Evolutionary conservation across 2,888 invertebrate species (phyloP).

Genomic region (Pachydiplax longipennis): DNA sequence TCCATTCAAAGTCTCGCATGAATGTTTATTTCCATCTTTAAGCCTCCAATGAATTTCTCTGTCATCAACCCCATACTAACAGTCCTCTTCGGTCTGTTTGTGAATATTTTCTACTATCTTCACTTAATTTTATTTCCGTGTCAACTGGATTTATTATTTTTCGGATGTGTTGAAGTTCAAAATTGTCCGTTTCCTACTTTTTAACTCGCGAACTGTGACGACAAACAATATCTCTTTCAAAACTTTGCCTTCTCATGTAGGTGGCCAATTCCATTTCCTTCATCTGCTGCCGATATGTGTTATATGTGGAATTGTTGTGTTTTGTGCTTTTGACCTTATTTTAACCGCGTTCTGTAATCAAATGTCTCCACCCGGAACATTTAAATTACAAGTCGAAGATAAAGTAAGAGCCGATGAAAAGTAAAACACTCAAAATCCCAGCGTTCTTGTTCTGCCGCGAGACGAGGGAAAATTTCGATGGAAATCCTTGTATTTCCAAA

Average conservation of each 20-base stretch:
- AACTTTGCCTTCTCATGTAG: slow-evolving; percentile 2
- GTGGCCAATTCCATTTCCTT: slow-evolving; percentile 34
- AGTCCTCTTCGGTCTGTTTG: background rate
- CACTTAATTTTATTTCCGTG: background rate
- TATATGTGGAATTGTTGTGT: background rate
- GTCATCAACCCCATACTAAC: background rate
- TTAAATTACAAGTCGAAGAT: background rate
- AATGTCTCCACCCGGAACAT: background rate
- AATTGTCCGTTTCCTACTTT: background rate
- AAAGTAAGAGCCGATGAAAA: background rate
- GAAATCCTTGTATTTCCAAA: background rate
- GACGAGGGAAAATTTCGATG: background rate
- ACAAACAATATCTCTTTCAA: background rate
- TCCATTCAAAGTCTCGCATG: background rate
- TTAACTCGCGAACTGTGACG: background rate
- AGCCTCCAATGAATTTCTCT: background rate
- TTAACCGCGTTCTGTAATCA: background rate
- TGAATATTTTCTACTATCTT: background rate
- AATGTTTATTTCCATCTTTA: background rate
- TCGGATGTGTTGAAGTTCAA: background rate
- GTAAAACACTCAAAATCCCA: background rate
- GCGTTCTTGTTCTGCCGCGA: background rate
- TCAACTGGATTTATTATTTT: background rate
- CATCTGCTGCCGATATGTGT: slow-evolving; percentile 14
- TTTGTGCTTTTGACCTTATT: background rate